Evolutionary conservation across 2,888 invertebrate species (phyloP).

Genomic region (Drosophila fungiperda): DNA sequence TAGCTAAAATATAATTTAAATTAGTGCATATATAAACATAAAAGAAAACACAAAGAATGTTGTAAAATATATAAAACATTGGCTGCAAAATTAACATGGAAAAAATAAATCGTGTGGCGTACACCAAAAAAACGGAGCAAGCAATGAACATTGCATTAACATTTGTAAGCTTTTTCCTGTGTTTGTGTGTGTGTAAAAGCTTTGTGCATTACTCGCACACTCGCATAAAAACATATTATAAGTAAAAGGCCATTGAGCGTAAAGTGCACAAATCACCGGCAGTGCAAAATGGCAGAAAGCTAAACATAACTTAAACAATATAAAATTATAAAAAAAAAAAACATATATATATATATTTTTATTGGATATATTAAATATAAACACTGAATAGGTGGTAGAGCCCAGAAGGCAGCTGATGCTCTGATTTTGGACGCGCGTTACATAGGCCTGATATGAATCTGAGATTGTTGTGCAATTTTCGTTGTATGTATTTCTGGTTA

Average conservation of each 20-base stretch:
- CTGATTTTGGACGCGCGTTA: slow-evolving; percentile 31
- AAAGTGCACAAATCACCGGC: slow-evolving; percentile 47
- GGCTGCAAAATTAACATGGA: slow-evolving; percentile 56
- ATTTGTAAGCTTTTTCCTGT: slow-evolving; percentile 19
- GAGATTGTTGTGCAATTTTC: slow-evolving; percentile 38
- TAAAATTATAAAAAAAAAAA: slow-evolving; percentile 19
- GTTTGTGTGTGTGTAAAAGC: slow-evolving; percentile 21
- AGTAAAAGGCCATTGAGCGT: slow-evolving; percentile 48
- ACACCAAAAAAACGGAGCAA: slow-evolving; percentile 23
- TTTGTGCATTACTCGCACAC: slow-evolving; percentile 21
- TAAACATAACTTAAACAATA: slow-evolving; percentile 38
- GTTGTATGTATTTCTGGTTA: neutral
- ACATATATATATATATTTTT: slow-evolving; percentile 10
- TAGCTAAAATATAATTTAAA: slow-evolving; percentile 35
- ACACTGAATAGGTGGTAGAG: slow-evolving; percentile 5
- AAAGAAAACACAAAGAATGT: slow-evolving; percentile 48
- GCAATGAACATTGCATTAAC: slow-evolving; percentile 19
- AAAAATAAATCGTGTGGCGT: slow-evolving; percentile 39
- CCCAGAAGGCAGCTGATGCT: slow-evolving; percentile 24
- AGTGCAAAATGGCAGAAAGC: slow-evolving; percentile 51
- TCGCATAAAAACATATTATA: slow-evolving; percentile 34
- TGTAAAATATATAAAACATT: slow-evolving; percentile 41
- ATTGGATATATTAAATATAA: slow-evolving; percentile 2
- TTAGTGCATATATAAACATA: slow-evolving; percentile 44
- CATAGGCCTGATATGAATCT: slow-evolving; percentile 40